Conservation (phyloP, 1,140 invertebrate genomes). For the Drosophila murphyi region DNA sequence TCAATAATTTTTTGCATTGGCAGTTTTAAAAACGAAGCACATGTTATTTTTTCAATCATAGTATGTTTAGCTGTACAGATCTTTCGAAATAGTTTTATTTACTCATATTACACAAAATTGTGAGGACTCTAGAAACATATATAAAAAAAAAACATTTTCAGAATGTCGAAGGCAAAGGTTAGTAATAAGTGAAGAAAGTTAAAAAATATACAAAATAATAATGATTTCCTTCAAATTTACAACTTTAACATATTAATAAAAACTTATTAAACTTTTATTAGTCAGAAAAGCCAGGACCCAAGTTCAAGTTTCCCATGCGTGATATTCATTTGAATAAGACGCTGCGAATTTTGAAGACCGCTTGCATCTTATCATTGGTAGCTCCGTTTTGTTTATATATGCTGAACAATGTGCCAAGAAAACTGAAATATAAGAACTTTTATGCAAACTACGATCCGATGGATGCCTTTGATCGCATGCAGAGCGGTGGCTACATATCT, state of each 20-base stretch:
- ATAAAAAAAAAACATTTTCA: background rate
- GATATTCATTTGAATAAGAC: constrained; percentile 36
- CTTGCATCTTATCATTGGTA: constrained; percentile 14
- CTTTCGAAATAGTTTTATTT: background rate
- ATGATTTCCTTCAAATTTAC: background rate
- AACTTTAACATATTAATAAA: no score
- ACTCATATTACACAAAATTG: background rate
- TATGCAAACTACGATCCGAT: constrained; percentile 58
- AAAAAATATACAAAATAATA: background rate
- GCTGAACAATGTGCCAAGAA: constrained; percentile 30
- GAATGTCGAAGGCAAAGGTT: constrained; percentile 4
- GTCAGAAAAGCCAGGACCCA: background rate
- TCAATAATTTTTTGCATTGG: no score
- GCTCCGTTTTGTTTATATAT: constrained; percentile 29
- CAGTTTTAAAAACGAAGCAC: background rate
- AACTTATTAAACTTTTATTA: background rate
- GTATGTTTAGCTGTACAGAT: background rate
- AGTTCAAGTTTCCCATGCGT: constrained; percentile 65
- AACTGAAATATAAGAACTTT: constrained; percentile 38
- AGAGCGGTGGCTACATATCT: constrained; percentile 48
- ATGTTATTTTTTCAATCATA: background rate
- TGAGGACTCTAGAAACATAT: background rate
- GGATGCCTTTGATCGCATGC: constrained; percentile 63
- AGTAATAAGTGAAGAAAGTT: background rate
- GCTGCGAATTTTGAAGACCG: constrained; percentile 20